Conservation (phyloP, 2,888 invertebrate species). For the Nomada fucata region DNA sequence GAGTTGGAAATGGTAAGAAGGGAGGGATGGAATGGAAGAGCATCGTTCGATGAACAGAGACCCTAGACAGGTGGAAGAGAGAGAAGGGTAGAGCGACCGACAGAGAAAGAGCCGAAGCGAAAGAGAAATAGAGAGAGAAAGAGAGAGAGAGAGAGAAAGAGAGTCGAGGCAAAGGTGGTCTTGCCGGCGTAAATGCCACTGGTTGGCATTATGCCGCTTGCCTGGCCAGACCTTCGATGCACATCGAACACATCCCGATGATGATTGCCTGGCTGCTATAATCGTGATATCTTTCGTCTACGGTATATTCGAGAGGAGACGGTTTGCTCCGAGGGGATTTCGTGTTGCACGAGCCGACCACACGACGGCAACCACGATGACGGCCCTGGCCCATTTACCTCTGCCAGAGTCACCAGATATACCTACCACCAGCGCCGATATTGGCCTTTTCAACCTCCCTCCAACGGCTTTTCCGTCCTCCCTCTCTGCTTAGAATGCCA, state of each 20-base stretch:
- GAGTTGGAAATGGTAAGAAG: conserved; percentile 23
- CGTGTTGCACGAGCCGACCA: conserved; percentile 66
- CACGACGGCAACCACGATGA: conserved; percentile 54
- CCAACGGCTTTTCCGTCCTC: conserved; percentile 14
- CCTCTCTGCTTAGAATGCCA: background rate
- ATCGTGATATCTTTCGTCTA: conserved; percentile 75
- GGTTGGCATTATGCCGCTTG: conserved; percentile 82
- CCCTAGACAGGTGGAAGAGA: conserved; percentile 11
- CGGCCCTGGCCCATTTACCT: conserved; percentile 79
- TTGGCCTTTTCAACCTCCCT: conserved; percentile 65
- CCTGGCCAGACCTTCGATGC: conserved; percentile 81
- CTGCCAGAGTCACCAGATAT: conserved; percentile 55
- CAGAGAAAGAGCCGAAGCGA: conserved; percentile 23
- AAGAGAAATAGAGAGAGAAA: conserved; percentile 47
- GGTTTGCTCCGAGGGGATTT: conserved; percentile 70
- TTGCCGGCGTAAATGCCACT: conserved; percentile 82
- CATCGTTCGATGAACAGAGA: conserved; percentile 25
- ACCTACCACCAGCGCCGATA: conserved; percentile 55
- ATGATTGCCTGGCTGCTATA: conserved; percentile 69
- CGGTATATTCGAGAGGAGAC: conserved; percentile 37
- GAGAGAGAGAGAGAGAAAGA: conserved; percentile 51
- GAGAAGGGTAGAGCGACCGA: conserved; percentile 9
- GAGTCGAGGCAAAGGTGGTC: conserved; percentile 79
- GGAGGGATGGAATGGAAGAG: conserved; percentile 47
- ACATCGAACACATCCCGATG: conserved; percentile 75